A percentile compares a stretch with the other conserved stretches of the same genome.
These are phyloP conservation scores for Melanerpes formicivorus DNA, from an alignment of 2,113 vertebrate genomes.

Conservation along the genomic window DNA sequence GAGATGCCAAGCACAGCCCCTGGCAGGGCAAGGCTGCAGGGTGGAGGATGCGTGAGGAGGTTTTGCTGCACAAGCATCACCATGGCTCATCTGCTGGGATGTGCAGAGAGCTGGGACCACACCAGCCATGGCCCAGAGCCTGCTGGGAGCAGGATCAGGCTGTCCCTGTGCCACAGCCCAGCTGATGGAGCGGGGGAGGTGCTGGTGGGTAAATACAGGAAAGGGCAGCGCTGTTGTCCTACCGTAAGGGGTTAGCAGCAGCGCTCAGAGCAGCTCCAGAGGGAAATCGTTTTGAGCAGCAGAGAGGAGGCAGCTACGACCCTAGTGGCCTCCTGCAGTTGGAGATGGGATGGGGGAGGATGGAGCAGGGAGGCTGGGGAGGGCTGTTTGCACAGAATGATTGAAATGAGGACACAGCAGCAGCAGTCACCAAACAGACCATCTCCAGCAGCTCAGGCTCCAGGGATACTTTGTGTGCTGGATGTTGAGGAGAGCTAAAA, in stretches of 20 bases:
- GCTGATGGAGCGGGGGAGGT: neutral
- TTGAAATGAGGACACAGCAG: neutral
- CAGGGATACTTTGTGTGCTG: neutral
- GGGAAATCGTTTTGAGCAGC: neutral
- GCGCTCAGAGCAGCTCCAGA: neutral
- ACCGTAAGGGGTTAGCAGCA: rapidly evolving
- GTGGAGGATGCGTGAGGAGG: too few species aligned
- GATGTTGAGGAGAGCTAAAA: too few species aligned
- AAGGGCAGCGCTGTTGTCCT: neutral
- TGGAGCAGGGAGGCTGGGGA: neutral
- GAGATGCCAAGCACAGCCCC: neutral
- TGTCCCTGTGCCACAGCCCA: neutral
- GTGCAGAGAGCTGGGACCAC: neutral
- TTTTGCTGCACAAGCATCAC: neutral
- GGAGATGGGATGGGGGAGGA: neutral
- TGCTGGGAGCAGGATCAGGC: neutral
- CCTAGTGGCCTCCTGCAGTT: neutral
- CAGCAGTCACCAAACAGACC: neutral
- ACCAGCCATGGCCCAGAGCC: neutral
- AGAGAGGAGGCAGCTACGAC: neutral
- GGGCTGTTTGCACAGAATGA: neutral
- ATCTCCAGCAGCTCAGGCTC: neutral
- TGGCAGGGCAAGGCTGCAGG: neutral
- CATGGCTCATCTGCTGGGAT: rapidly evolving
- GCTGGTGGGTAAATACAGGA: neutral